These are phyloP conservation scores for Latrodectus elegans DNA, from an alignment of 2,888 invertebrate genomes.

Conservation along the genomic window DNA sequence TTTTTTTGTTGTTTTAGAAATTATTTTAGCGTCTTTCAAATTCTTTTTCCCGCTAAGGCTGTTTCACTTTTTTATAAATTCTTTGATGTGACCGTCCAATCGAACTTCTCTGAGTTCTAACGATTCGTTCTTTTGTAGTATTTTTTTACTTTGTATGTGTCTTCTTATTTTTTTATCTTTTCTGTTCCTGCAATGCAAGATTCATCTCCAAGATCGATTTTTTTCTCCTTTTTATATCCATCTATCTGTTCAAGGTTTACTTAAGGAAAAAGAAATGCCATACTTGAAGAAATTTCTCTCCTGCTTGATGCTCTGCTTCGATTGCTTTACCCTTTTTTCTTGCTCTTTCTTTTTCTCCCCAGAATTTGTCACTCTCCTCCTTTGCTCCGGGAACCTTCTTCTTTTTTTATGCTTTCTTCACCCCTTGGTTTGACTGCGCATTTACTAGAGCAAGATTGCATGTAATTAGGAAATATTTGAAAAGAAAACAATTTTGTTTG, in stretches of 20 bases:
- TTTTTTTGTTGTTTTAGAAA: conserved; percentile 65
- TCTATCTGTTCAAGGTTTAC: conserved; percentile 67
- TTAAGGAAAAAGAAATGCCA: conserved; percentile 46
- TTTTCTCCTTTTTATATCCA: conserved; percentile 56
- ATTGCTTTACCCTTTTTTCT: conserved; percentile 40
- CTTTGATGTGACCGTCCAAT: conserved; percentile 62
- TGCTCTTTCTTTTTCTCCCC: conserved; percentile 2
- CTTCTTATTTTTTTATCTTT: conserved; percentile 21
- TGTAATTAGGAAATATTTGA: no score
- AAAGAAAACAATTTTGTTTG: no score
- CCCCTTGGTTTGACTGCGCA: no score
- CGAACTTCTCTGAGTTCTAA: conserved; percentile 63
- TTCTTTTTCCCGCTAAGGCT: conserved; percentile 57
- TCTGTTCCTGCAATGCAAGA: conserved; percentile 55
- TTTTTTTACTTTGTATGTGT: conserved; percentile 42
- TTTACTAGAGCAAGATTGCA: no score
- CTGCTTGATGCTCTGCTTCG: conserved; percentile 43
- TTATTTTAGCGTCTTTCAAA: conserved; percentile 68
- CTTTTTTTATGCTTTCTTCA: background rate
- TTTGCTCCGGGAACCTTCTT: background rate
- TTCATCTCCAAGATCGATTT: conserved; percentile 64
- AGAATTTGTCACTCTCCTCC: background rate
- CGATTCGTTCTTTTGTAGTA: conserved; percentile 59
- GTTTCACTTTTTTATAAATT: conserved; percentile 63
- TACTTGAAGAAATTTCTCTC: conserved; percentile 61